A percentile compares a stretch with the other conserved stretches of the same genome.
These are phyloP conservation scores for Chrysaora quinquecirrha DNA, from an alignment of 30 jellyfish, hydroid and myxozoan species.

Conservation along the genomic window DNA sequence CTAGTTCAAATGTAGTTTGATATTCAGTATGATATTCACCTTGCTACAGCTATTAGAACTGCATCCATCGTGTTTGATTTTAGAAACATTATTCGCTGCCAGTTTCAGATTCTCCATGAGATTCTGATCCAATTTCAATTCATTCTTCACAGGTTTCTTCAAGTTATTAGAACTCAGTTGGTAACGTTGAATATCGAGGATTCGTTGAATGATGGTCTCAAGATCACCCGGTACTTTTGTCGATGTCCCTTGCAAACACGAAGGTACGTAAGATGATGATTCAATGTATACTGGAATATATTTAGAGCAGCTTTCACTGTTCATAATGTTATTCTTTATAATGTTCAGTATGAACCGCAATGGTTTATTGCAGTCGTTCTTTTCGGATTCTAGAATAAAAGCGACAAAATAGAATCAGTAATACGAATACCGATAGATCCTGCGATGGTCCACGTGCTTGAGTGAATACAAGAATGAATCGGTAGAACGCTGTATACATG, in stretches of 20 bases:
- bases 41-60: not conserved
- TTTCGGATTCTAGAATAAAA: not conserved
- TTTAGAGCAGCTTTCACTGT: constrained; percentile 20
- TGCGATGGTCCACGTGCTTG: too few relatives aligned
- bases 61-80: not conserved
- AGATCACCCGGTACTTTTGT: constrained; percentile 27
- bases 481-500: too few relatives aligned
- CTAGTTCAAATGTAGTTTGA: too few relatives aligned
- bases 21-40: not conserved
- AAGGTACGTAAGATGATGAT: constrained; percentile 11
- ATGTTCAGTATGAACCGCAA: constrained; percentile 30
- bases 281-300: constrained; percentile 45
- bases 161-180: not conserved
- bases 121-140: not conserved
- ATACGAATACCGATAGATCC: too few relatives aligned
- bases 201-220: not conserved
- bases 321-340: constrained; percentile 23
- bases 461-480: too few relatives aligned
- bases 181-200: not conserved
- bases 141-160: not conserved
- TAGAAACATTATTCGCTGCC: not conserved
- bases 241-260: constrained; percentile 6
- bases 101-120: not conserved
- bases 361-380: constrained; percentile 5
- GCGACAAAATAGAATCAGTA: too few relatives aligned